Base-by-base conservation (phyloP, 2,888 invertebrate species). In the Leptopilina drosophilae region DNA sequence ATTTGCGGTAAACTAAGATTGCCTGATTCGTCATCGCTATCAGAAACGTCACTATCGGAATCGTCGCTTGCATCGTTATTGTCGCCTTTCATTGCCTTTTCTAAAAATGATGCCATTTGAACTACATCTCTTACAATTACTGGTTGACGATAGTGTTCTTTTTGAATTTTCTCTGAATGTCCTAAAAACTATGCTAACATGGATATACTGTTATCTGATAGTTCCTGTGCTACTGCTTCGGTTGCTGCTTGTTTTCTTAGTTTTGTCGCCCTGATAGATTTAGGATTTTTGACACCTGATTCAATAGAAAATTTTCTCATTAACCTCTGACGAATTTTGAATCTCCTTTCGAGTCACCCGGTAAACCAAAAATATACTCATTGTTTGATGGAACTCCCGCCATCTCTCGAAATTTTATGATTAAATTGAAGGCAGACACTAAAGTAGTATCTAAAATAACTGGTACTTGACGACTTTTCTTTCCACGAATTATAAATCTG, bases 211-310 rank as follows among this genome's bases (percentile, higher is more conserved):
- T 78, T 33, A 11, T 80, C 77, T 7, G 64, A 11, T 14, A 79
- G 64, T 7, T 81, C 46, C 11, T 79, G 8, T 2, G 59, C 15
- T 7, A 77, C 46, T 15, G 67, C 66, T 15, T 67, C 14, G 0
- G 81, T 82, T 9, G 82, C 82, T 2, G 79, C 40, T 12, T 82
- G 82, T 64, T 82, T 80, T n/a, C 82, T 14, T 6, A 82, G 49
- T 0, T 14, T 2, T 1, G 81, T 82, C 4, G 77, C 78, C 14
- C 76, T 56, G n/a, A 82, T 42, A 9, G 73, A 59, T 5, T 64
- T 11, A 5, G 56, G 62, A 15, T 65, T 49, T 73, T 64, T 7
- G 1, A 77, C 66, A 40, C 77, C 76, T 20, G 75, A 81, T 5
- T 40, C 14, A 1, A 0, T 3, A 7, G 78, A 56, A n/a, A 64